Base-by-base conservation (phyloP, 2,113 vertebrate species). In the Lichenostomus cassidix region DNA sequence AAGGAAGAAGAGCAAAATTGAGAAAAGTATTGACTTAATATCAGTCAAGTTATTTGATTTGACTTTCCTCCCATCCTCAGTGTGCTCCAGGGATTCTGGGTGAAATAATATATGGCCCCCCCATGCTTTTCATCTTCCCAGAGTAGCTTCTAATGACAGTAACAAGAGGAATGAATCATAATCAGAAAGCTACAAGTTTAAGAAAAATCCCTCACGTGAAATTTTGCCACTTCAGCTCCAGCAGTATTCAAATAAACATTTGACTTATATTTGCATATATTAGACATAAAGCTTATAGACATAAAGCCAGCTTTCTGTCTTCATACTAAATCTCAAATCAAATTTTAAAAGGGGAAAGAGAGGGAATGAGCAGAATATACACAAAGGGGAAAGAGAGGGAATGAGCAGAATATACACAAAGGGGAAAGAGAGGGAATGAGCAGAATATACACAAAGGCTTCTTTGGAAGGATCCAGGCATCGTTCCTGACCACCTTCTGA, bases 1-100 rank as follows among this genome's bases (percentile, higher is more conserved):
- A 86, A 64, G 9, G 10, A 62, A 59, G 23, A 68, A 64, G 24
- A 22, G 31, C 44, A 60, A 79, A 87, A 82, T 52, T 52, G 29
- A 79, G 21, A 79, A 88, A 69, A 16, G 49, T 95, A 37, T 44
- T 44, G 37, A 83, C 22, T 41, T 88, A 42, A 7, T 76, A 71
- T 73, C 58, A 73, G 15, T 76, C 44, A 83, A 63, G 39, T n/a
- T 79, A 92, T 83, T 91, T 86, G 65, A 79, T 94, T 83, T 91
- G 19, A 77, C 59, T 69, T 88, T 83, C 24, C 14, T 83, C 12
- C 39, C 41, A 33, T 76, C 33, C 44, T 68, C 29, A 13, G 6
- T 15, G 12, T 56, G 24, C 19, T 80, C 12, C 11, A 55, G 75
- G 17, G 44, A 69, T 63, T 79, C 29, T 60, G 19, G 9, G 19